Evolutionary conservation across 2,113 vertebrate species (phyloP).

Genomic region (Aspiorhynchus laticeps): DNA sequence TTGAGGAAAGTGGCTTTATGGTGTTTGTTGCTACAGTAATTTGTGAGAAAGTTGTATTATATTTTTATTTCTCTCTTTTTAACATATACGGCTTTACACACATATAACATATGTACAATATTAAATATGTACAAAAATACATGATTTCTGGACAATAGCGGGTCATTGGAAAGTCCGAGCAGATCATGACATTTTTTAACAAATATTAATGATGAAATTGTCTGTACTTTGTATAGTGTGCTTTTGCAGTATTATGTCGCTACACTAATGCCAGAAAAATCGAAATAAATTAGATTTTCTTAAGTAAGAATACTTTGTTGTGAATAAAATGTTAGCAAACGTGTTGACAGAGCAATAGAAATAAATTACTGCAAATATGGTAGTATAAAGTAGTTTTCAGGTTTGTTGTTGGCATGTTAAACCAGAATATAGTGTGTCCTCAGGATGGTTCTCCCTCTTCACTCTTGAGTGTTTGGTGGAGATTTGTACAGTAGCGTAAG

Average conservation of each 20-base stretch:
- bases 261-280: background rate
- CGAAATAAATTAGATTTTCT: background rate
- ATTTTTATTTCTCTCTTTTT: background rate
- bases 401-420: slow-evolving; percentile 12
- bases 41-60: background rate
- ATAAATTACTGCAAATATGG: background rate
- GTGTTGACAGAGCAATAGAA: background rate
- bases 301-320: background rate
- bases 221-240: background rate
- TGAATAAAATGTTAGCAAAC: background rate
- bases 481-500: background rate
- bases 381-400: background rate
- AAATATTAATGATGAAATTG: background rate
- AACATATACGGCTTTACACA: background rate
- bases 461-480: too few species aligned
- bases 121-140: background rate
- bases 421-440: slow-evolving; percentile 22
- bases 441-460: background rate
- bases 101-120: background rate
- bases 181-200: background rate
- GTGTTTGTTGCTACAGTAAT: background rate
- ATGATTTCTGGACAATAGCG: background rate
- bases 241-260: background rate
- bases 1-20: background rate
- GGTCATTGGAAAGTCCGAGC: background rate